These are phyloP conservation scores for Sphinx pinastri DNA, from an alignment of 2,888 invertebrate genomes.

Conservation along the genomic window DNA sequence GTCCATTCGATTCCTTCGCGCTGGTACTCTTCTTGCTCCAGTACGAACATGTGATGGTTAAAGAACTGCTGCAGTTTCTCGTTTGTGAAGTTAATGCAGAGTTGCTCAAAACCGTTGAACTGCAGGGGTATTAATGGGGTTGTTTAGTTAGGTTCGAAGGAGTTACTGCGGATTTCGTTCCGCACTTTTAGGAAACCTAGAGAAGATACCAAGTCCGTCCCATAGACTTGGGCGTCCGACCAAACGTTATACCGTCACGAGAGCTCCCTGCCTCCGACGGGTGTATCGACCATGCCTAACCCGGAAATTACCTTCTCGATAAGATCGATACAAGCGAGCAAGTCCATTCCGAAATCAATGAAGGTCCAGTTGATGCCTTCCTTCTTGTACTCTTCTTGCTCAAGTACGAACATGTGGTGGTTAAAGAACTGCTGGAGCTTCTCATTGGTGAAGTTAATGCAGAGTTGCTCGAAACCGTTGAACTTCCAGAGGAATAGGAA, in stretches of 20 bases:
- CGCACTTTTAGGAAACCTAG: constrained; percentile 46
- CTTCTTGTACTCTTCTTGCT: constrained; percentile 97
- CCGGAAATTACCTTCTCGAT: constrained; percentile 93
- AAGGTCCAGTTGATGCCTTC: constrained; percentile 98
- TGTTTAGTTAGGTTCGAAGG: constrained; percentile 58
- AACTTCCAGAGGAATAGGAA: constrained; percentile 84
- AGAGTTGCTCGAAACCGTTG: constrained; percentile 99
- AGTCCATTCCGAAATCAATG: constrained; percentile 99
- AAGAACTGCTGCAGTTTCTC: constrained; percentile 99
- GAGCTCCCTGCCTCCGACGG: constrained; percentile 59
- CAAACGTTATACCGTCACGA: constrained; percentile 46
- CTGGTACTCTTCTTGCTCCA: constrained; percentile 98
- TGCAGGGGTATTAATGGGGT: constrained; percentile 83
- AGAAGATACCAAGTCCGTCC: constrained; percentile 41
- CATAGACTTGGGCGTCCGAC: constrained; percentile 41
- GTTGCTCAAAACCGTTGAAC: constrained; percentile 98
- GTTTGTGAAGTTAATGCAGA: constrained; percentile 99
- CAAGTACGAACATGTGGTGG: constrained; percentile 98
- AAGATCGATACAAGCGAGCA: constrained; percentile 97
- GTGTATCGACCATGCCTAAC: constrained; percentile 38
- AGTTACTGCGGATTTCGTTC: constrained; percentile 74
- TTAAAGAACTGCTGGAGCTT: constrained; percentile 99
- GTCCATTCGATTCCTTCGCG: constrained; percentile 97
- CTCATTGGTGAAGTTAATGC: constrained; percentile 99
- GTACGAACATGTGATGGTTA: constrained; percentile 99